Evolutionary conservation across 2,113 vertebrate genomes (phyloP).

Genomic region (Rutilus rutilus): DNA sequence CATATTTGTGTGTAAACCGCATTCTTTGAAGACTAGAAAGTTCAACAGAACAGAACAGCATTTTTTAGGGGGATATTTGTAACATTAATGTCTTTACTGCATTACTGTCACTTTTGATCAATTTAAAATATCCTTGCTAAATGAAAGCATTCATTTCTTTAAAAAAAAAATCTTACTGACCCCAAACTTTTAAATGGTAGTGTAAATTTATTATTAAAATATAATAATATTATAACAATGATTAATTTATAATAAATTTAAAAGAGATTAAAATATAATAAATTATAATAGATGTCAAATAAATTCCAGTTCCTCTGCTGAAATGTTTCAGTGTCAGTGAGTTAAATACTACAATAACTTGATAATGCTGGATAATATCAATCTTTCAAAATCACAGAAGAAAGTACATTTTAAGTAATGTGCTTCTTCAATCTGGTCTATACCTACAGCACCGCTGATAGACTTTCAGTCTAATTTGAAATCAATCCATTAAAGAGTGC

Average conservation of each 20-base stretch:
- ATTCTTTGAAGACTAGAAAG: neutral
- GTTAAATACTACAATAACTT: neutral
- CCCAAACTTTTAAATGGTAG: neutral
- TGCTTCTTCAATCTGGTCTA: neutral
- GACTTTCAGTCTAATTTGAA: slow-evolving; percentile 33
- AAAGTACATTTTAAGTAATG: neutral
- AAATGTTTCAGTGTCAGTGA: neutral
- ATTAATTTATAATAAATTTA: neutral
- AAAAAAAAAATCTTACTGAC: neutral
- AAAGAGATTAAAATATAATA: neutral
- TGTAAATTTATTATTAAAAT: neutral
- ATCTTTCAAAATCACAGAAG: neutral
- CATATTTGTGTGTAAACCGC: neutral
- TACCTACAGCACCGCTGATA: slow-evolving; percentile 2
- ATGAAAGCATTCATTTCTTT: neutral
- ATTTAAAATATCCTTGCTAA: neutral
- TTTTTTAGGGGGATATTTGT: neutral
- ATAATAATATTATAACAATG: neutral
- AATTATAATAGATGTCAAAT: neutral
- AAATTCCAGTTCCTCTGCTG: neutral
- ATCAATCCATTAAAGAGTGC: slow-evolving; percentile 14
- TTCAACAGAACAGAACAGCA: neutral
- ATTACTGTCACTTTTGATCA: neutral
- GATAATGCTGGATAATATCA: neutral
- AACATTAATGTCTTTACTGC: neutral